These are phyloP conservation scores for Cerastoderma edule DNA, from an alignment of 2,888 invertebrate species.

Conservation along the genomic window DNA sequence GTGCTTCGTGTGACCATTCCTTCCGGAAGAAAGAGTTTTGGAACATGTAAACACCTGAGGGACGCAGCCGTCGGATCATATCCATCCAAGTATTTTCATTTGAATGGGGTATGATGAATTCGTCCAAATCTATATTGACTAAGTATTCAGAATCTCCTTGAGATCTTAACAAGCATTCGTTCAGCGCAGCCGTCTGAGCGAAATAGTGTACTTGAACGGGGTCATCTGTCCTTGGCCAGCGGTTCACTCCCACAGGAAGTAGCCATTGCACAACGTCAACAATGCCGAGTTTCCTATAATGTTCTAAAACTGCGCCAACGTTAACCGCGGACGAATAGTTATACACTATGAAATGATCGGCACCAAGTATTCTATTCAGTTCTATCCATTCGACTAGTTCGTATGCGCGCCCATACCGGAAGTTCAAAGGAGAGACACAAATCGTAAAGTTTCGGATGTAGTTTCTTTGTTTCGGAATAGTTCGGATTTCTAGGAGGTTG, in stretches of 20 bases:
- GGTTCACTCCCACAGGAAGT: slow-evolving; percentile 70
- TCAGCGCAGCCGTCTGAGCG: slow-evolving; percentile 78
- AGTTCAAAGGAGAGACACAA: slow-evolving; percentile 70
- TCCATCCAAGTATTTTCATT: slow-evolving; percentile 16
- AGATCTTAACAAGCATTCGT: slow-evolving; percentile 80
- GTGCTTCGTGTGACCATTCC: slow-evolving; percentile 9
- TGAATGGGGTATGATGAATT: slow-evolving; percentile 76
- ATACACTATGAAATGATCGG: slow-evolving; percentile 77
- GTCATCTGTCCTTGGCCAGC: slow-evolving; percentile 43
- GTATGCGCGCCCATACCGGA: slow-evolving; percentile 64
- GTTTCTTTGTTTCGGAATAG: background rate
- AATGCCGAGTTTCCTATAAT: slow-evolving; percentile 64
- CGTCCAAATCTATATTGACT: slow-evolving; percentile 79
- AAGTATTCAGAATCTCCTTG: slow-evolving; percentile 67
- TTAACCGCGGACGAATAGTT: slow-evolving; percentile 69
- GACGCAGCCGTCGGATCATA: slow-evolving; percentile 2
- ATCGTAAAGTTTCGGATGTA: slow-evolving; percentile 59
- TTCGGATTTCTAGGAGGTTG: background rate
- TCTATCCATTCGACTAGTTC: slow-evolving; percentile 81
- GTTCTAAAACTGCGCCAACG: slow-evolving; percentile 66
- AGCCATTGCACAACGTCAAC: slow-evolving; percentile 76
- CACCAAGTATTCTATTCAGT: slow-evolving; percentile 78
- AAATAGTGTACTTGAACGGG: slow-evolving; percentile 75
- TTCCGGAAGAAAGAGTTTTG: slow-evolving; percentile 20
- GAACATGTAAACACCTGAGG: slow-evolving; percentile 10